Base-by-base conservation (phyloP, 2,113 vertebrate species). In the Sialia sialis region DNA sequence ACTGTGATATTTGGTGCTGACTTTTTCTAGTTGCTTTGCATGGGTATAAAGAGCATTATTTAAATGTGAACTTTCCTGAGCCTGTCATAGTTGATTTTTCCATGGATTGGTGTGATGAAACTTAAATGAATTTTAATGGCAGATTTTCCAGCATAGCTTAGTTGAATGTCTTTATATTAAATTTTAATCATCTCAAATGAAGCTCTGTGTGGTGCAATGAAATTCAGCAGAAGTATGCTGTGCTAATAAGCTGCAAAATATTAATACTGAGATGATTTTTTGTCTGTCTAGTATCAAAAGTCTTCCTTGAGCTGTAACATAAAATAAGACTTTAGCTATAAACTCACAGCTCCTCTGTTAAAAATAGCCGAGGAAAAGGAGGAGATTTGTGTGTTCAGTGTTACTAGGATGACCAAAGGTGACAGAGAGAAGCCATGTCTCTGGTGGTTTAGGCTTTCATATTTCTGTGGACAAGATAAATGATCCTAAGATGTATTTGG, bases 1-100 rank as follows among this genome's bases (percentile, higher is more conserved):
- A 4, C 44, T 68, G 23, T 94, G 66, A 36, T 95, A 63, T 67
- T 95, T 93, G 56, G 23, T 76, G 49, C 49, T 90, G 41, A 68
- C 54, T 96, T 83, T 72, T 83, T 70, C 32, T 78, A 7, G 19
- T 8, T 54, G 55, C 64, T 49, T 38, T 63, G 9, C 60, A 43
- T 15, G 25, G 46, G 43, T 68, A 92, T 64, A 84, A 92, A 91
- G 69, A 92, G 7, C 48, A 59, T 86, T 78, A 87, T 84, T 80
- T 94, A 84, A 96, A 95, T 95, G 34, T 60, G 74, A 87, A 80
- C 66, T 94, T 90, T 94, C 76, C 77, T 38, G 64, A 94, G 73
- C 44, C 44, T 95, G 63, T 81, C 93, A 58, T 64, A 78, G 62
- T 27, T 73, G 34, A 86, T 87, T 90, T 89, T 95, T 68, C 49